Evolutionary conservation across 2,888 invertebrate species (phyloP).

Genomic region (Dryadula phaetusa): DNA sequence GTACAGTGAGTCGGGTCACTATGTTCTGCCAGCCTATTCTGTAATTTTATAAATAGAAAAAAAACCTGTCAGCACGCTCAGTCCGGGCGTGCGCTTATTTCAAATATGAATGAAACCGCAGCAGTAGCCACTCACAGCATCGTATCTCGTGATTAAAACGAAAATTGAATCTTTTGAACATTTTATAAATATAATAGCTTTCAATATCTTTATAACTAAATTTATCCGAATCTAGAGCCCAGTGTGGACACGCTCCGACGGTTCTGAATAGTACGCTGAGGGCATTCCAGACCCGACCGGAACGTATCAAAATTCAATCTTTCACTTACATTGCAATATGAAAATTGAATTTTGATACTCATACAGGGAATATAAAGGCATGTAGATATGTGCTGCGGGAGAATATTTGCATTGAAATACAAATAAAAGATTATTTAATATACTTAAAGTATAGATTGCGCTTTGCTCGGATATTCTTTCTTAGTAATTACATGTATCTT

Average conservation of each 20-base stretch:
- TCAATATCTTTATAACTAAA: conserved; percentile 44
- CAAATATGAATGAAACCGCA: not conserved
- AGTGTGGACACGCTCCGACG: conserved; percentile 58
- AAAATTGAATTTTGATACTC: conserved; percentile 67
- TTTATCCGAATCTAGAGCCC: conserved; percentile 45
- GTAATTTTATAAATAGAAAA: not conserved
- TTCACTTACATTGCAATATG: conserved; percentile 68
- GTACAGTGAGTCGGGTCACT: too few species aligned
- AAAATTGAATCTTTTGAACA: conserved; percentile 37
- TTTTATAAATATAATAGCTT: conserved; percentile 37
- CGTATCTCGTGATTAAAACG: conserved; percentile 37
- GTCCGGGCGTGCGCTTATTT: not conserved
- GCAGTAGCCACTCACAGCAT: conserved; percentile 7
- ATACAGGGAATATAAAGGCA: conserved; percentile 29
- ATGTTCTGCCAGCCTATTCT: not conserved
- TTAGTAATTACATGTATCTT: not conserved
- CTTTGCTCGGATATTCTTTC: not conserved
- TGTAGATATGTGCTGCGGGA: conserved; percentile 23
- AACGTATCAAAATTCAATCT: conserved; percentile 77
- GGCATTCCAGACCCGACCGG: conserved; percentile 47
- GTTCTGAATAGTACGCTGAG: conserved; percentile 60
- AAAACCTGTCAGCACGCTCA: not conserved
- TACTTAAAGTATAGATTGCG: not conserved
- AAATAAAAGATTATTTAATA: conserved; percentile 28
- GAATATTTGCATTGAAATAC: conserved; percentile 28